Evolutionary conservation across 2,797 vertebrate genomes (phyloP).

Genomic region (Semotilus atromaculatus): DNA sequence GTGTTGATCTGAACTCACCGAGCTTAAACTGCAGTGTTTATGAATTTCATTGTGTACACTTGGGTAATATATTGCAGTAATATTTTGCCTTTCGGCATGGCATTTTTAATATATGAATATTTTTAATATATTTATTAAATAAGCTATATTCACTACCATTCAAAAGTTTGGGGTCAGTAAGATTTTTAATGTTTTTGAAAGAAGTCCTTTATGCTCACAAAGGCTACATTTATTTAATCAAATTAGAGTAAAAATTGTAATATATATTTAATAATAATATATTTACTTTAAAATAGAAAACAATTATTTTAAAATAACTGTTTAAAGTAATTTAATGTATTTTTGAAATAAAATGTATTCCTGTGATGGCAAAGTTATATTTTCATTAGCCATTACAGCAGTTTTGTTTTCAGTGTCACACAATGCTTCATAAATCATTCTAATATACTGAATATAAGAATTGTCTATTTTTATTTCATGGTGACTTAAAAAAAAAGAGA

Average conservation of each 20-base stretch:
- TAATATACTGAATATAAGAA: neutral
- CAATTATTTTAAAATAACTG: neutral
- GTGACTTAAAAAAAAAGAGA: no score
- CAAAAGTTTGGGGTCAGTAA: neutral
- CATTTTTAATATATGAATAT: neutral
- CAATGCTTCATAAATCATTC: neutral
- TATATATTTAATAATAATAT: neutral
- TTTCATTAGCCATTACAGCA: neutral
- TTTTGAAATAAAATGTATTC: neutral
- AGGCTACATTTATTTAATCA: neutral
- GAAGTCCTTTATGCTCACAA: neutral
- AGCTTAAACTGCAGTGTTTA: neutral
- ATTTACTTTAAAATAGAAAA: no score
- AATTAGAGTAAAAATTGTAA: neutral
- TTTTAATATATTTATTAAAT: neutral
- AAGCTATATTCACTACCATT: neutral
- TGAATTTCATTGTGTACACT: neutral
- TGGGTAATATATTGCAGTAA: neutral
- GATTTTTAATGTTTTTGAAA: neutral
- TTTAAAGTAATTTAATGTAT: neutral
- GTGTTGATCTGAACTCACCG: neutral
- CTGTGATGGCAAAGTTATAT: neutral
- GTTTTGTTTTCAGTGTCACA: neutral
- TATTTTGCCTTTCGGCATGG: neutral
- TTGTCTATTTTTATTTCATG: no score